Percentiles rank a stretch among this genome's conserved stretches.
Conservation (phyloP, 2,797 vertebrate species). For the Sphenodon punctatus region DNA sequence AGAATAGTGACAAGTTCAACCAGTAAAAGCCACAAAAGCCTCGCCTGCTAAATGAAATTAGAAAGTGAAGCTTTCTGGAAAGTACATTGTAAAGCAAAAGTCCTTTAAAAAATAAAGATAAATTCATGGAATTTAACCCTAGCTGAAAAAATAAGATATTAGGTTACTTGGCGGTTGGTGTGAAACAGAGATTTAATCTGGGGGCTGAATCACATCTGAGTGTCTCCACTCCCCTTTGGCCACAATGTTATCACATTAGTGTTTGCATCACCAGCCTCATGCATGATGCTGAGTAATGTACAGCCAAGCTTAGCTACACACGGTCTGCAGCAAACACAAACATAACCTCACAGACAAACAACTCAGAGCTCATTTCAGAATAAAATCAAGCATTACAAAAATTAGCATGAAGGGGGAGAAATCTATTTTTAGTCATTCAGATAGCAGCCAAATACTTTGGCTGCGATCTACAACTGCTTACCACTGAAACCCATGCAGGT, state of each 20-base stretch:
- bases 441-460: neutral
- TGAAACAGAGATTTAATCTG: slow-evolving; percentile 39
- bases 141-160: slow-evolving; percentile 63
- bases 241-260: slow-evolving; percentile 56
- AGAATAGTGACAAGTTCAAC: slow-evolving; percentile 30
- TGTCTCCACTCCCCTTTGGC: slow-evolving; percentile 25
- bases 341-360: neutral
- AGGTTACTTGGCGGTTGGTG: slow-evolving; percentile 21
- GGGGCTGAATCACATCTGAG: slow-evolving; percentile 41
- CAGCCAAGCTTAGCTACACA: slow-evolving; percentile 26
- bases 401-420: neutral
- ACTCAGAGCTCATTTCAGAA: slow-evolving; percentile 6
- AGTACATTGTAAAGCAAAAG: neutral
- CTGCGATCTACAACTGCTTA: no score
- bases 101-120: neutral
- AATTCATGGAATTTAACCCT: slow-evolving; percentile 43
- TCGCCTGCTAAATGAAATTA: neutral
- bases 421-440: slow-evolving; percentile 27
- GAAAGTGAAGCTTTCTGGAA: slow-evolving; percentile 35
- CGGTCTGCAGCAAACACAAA: neutral
- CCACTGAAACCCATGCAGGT: no score
- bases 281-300: slow-evolving; percentile 46
- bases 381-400: neutral
- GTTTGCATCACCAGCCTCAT: slow-evolving; percentile 43
- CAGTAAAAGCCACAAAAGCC: neutral